phyloP scores from a whole-genome alignment of 2,888 invertebrate genomes.

The Patella caerulea region DNA sequence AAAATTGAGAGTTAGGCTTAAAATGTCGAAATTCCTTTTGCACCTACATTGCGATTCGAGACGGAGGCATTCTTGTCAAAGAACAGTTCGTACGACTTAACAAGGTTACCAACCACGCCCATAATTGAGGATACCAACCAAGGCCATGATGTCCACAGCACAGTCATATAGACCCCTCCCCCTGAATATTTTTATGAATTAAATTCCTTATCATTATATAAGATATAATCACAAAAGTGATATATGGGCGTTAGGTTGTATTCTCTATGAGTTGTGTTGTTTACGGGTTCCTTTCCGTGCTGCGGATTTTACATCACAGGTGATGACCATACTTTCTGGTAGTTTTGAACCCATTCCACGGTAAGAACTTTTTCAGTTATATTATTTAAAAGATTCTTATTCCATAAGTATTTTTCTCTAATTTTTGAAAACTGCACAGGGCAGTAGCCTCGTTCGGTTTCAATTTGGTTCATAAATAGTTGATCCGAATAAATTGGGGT shows the following conservation, averaged over 20 bases:
- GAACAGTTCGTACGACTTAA: too few relatives aligned
- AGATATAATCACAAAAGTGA: slow-evolving; percentile 65
- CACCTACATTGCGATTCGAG: too few relatives aligned
- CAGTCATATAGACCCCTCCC: neutral
- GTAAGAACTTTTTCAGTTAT: slow-evolving; percentile 35
- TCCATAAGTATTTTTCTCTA: too few relatives aligned
- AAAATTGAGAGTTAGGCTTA: too few relatives aligned
- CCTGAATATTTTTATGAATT: neutral
- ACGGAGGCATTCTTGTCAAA: too few relatives aligned
- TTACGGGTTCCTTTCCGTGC: slow-evolving; percentile 61
- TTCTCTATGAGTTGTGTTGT: slow-evolving; percentile 62
- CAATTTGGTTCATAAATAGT: too few relatives aligned
- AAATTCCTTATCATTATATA: slow-evolving; percentile 20
- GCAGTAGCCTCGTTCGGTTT: too few relatives aligned
- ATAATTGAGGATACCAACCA: neutral
- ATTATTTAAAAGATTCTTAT: neutral
- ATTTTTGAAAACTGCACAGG: too few relatives aligned
- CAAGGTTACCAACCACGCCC: neutral
- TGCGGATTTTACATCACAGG: slow-evolving; percentile 48
- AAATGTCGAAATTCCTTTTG: too few relatives aligned
- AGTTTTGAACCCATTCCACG: slow-evolving; percentile 56
- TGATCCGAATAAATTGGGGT: too few relatives aligned
- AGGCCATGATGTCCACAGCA: neutral
- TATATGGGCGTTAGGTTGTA: slow-evolving; percentile 67
- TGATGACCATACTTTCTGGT: slow-evolving; percentile 53